Conservation (phyloP, 1,140 invertebrate genomes). For the Venustaconcha ellipsiformis region DNA sequence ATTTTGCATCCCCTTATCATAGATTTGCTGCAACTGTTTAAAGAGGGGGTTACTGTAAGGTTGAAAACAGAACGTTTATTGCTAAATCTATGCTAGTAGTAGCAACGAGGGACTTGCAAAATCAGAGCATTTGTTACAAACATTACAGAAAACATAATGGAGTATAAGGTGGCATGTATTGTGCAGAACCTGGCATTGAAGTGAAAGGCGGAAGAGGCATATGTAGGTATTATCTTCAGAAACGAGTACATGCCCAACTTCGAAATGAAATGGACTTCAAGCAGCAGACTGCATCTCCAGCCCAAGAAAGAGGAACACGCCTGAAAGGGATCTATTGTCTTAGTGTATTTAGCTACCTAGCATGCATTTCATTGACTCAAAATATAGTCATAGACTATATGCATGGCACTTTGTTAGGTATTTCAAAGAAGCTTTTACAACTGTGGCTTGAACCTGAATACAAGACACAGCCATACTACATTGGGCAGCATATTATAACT, state of each 20-base stretch:
- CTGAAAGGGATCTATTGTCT: not conserved
- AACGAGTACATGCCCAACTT: not conserved
- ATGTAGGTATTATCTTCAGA: not conserved
- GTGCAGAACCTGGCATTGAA: slow-evolving; percentile 20
- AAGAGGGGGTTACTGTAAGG: slow-evolving; percentile 6
- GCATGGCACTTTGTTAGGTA: slow-evolving; percentile 30
- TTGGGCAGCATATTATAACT: slow-evolving; percentile 9
- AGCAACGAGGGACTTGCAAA: slow-evolving; percentile 18
- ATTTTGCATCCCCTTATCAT: slow-evolving; percentile 14
- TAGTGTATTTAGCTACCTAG: slow-evolving; percentile 1
- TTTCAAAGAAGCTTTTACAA: slow-evolving; percentile 18
- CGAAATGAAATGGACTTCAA: not conserved
- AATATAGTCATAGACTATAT: slow-evolving; percentile 31
- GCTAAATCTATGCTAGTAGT: slow-evolving; percentile 2
- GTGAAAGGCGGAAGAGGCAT: slow-evolving; percentile 21
- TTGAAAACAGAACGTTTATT: not conserved
- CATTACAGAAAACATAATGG: slow-evolving; percentile 30
- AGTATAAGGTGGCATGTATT: slow-evolving; percentile 11
- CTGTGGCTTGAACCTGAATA: slow-evolving; percentile 21
- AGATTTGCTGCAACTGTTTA: slow-evolving; percentile 8
- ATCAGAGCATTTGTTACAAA: slow-evolving; percentile 23
- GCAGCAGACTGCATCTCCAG: not conserved
- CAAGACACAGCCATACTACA: slow-evolving; percentile 8
- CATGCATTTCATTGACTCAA: not conserved
- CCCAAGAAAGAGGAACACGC: not conserved